Evolutionary conservation across 2,113 vertebrate species (phyloP).

Genomic region (Beaufortia kweichowensis): DNA sequence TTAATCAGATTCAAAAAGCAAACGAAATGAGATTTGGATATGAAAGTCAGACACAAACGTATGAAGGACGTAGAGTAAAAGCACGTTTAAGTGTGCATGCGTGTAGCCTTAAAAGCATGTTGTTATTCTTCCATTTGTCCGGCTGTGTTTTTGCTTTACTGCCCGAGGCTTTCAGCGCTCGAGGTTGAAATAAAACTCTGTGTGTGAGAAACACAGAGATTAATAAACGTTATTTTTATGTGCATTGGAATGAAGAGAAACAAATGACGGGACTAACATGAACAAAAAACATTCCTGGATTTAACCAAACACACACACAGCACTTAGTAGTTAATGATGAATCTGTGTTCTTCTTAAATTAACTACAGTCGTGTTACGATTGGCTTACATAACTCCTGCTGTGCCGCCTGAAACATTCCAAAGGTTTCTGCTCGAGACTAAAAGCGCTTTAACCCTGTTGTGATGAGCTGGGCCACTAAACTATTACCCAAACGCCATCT

Average conservation of each 20-base stretch:
- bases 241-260: not conserved
- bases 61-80: not conserved
- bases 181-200: not conserved
- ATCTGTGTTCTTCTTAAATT: not conserved
- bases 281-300: conserved; percentile 5
- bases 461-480: no score
- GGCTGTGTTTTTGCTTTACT: not conserved
- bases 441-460: not conserved
- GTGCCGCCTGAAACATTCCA: not conserved
- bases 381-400: not conserved
- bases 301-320: not conserved
- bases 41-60: not conserved
- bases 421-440: not conserved
- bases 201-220: not conserved
- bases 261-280: not conserved
- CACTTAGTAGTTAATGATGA: conserved; percentile 6
- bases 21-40: not conserved
- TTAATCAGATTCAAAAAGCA: no score
- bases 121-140: conserved; percentile 4
- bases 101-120: not conserved
- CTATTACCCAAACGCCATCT: no score
- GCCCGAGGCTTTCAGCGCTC: not conserved
- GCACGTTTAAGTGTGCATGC: no score
- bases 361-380: not conserved
- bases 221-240: not conserved